Conservation (phyloP, 2,888 invertebrate species). For the Conomelus anceps region DNA sequence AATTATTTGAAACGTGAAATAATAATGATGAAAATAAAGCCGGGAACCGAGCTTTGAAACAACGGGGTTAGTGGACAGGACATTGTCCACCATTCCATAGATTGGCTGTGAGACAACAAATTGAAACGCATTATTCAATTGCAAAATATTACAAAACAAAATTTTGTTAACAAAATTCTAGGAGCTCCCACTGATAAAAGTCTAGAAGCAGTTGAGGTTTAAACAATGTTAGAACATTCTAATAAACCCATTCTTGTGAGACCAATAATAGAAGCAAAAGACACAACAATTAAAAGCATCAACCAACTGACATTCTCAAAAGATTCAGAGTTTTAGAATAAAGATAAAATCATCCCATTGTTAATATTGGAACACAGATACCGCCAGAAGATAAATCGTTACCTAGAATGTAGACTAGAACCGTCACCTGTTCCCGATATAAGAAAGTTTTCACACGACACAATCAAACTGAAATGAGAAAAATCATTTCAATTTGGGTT, state of each 20-base stretch:
- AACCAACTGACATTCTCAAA: not conserved
- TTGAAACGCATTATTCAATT: not conserved
- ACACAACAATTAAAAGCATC: not conserved
- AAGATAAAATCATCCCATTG: not conserved
- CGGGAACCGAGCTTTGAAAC: not conserved
- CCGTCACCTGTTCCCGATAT: not conserved
- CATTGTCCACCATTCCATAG: no score
- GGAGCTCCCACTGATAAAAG: no score
- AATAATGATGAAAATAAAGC: not conserved
- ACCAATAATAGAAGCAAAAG: not conserved
- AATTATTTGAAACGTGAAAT: not conserved
- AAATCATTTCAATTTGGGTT: not conserved
- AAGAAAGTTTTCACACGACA: not conserved
- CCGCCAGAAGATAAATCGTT: not conserved
- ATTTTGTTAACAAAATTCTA: not conserved
- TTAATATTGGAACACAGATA: not conserved
- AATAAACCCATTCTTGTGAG: not conserved
- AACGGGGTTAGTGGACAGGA: not conserved
- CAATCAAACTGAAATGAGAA: not conserved
- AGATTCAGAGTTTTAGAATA: not conserved
- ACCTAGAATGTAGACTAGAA: not conserved
- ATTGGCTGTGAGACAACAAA: no score
- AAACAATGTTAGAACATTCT: not conserved
- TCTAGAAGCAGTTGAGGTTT: not conserved
- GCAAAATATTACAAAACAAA: not conserved